phyloP scores from a whole-genome alignment of 2,113 vertebrate genomes.

The Passer montanus region DNA sequence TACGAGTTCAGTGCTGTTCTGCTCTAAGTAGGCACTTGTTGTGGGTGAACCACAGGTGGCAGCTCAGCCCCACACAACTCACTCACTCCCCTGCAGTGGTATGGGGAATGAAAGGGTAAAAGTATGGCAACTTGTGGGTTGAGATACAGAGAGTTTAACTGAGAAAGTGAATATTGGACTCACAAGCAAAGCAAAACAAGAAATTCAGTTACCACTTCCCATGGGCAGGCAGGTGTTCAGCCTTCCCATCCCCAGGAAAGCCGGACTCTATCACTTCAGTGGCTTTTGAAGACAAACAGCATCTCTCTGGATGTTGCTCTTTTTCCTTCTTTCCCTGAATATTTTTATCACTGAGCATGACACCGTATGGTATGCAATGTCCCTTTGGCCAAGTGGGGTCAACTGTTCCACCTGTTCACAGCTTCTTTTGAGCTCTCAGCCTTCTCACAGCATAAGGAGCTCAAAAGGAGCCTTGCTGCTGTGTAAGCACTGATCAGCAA shows the following conservation, averaged over 20 bases:
- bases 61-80: background rate
- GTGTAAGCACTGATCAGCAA: background rate
- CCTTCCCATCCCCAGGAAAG: background rate
- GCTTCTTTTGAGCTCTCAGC: background rate
- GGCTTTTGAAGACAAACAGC: background rate
- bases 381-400: background rate
- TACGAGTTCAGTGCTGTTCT: background rate
- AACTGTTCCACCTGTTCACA: background rate
- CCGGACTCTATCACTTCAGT: accelerated
- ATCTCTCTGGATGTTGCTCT: background rate
- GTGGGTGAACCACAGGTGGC: background rate
- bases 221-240: background rate
- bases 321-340: background rate
- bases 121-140: background rate
- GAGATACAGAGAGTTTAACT: background rate
- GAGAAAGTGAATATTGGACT: accelerated
- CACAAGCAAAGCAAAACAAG: background rate
- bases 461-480: background rate
- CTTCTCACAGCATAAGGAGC: background rate
- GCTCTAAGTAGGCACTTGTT: background rate
- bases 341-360: background rate
- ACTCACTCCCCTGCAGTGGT: accelerated
- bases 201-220: background rate
- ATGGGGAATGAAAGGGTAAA: background rate
- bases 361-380: background rate